Evolutionary conservation across 2,797 vertebrate species (phyloP), one percentile per base, ranked within the genome.

Genomic region (Pitangus sulphuratus): DNA sequence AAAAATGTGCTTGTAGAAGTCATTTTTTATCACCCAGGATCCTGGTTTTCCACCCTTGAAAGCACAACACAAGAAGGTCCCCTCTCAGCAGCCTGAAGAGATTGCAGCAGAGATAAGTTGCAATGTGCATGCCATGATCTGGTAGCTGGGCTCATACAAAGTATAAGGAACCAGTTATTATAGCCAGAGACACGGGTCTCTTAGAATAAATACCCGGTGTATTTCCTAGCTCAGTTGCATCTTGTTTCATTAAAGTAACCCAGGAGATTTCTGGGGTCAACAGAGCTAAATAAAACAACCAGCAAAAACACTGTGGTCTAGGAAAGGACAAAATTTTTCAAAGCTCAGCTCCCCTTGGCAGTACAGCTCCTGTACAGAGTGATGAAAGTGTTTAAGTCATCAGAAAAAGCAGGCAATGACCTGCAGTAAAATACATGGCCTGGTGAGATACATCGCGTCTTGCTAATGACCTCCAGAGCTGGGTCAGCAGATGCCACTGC

Each of bases 281-380:
- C 53, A 82, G 48, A 70, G 37, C 62, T 94, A 95, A 95, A 90
- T 83, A 84, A 92, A 96, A 87, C 89, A 94, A 87, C 6, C 18
- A 91, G 70, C n/a, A 86, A 81, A 91, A 91, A 8, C 40, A 74
- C 30, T 80, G 70, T 68, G 58, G 62, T 88, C 86, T 56, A 84
- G 62, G 44, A 94, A 94, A 90, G 66, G 44, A 51, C 70, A 92
- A 45, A 45, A 53, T 60, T 93, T 91, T 91, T 66, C 82, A 84
- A 68, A 62, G 44, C 58, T 93, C 54, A 76, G 7, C 57, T 91
- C n/a, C 82, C 77, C 42, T 58, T 72, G 40, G 47, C 1, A 0
- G 30, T 62, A 40, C 1, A 0, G 57, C 77, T 93, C 61, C 74
- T n/a, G 18, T 60, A 42, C 0, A 3, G 77, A 51, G 74, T 45